Conservation (phyloP, 2,797 vertebrate genomes). For the Triplophysa yarkandensis region DNA sequence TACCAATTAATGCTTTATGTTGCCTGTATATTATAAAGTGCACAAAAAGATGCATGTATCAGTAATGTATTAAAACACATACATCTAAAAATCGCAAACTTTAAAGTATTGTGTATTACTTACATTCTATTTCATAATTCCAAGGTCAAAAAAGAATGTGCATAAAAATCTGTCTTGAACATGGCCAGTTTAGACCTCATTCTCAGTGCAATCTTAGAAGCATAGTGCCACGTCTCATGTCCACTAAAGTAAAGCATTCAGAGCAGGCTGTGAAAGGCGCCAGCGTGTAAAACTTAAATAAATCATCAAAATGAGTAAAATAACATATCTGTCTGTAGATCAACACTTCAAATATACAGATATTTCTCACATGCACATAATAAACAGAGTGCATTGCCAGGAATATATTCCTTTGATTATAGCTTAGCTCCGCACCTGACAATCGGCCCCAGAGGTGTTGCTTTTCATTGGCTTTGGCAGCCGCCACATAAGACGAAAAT, state of each 20-base stretch:
- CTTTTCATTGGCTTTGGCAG: slow-evolving; percentile 52
- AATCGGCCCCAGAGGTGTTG: slow-evolving; percentile 32
- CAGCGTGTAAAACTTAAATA: slow-evolving; percentile 20
- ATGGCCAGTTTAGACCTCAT: neutral
- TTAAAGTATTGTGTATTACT: too few species aligned
- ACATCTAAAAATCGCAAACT: neutral
- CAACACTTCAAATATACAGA: slow-evolving; percentile 1
- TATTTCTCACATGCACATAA: slow-evolving; percentile 8
- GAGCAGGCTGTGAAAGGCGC: slow-evolving; percentile 3
- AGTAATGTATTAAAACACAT: neutral
- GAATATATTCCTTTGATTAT: neutral
- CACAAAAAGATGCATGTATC: too few species aligned
- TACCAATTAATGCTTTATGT: neutral
- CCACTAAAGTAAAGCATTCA: neutral
- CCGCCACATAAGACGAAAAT: slow-evolving; percentile 44
- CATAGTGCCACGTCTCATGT: slow-evolving; percentile 44
- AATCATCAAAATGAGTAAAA: slow-evolving; percentile 9
- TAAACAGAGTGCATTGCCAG: neutral
- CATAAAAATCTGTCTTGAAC: neutral
- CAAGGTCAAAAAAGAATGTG: neutral
- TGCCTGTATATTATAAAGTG: neutral
- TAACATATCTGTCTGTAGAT: slow-evolving; percentile 24
- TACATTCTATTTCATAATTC: neutral
- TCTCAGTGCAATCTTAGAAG: neutral
- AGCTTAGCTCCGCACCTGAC: slow-evolving; percentile 15